Base-by-base conservation (phyloP, 2,888 invertebrate species). In the Neoscelio sp. region DNA sequence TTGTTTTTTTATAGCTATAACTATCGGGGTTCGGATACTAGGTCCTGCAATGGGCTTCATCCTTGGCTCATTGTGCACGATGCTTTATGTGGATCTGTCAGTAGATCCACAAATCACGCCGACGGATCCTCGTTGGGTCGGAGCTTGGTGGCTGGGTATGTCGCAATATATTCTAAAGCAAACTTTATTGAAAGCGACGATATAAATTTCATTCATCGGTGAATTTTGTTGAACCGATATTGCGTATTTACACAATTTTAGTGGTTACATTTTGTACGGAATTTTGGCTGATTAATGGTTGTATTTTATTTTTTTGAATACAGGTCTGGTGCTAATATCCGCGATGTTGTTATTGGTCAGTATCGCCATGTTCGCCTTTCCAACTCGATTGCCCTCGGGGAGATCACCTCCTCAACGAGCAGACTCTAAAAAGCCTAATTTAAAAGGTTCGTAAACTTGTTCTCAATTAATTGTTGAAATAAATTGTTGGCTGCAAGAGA, bases 81-180 rank as follows among this genome's bases (percentile, higher is more conserved):
- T 96, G 85, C 93, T 97, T 82, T 97, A 97, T 91, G 97, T 96
- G 35, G 94, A 97, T 90, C 94, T 97, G 13, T 92, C 95, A 1
- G 91, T 92, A 7, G 93, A 94, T 88, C 95, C 96, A 0, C 94
- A 94, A 81, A 95, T 96, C 85, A 94, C 94, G 82, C 94, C 95
- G 54, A 93, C 93, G 35, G 96, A 97, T 91, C 96, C 96, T 2
- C 92, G 95, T 90, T 98, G 98, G 97, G 96, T 98, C 48, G 98
- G 98, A 52, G 98, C 98, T 42, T 99, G 98, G 98, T 99, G 98
- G 98, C 92, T 99, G 73, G 98, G 96, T 93, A 92, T 6, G 38
- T 38, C 4, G 2, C 4, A 38, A 10, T 48, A 58, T 12, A 12
- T 8, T 2, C 30, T 74, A 38, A 18, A n/a, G n/a, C n/a, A n/a